A percentile compares a stretch with the other conserved stretches of the same genome.
phyloP scores from a whole-genome alignment of 2,113 vertebrate species.

The Ceratotherium simum region DNA sequence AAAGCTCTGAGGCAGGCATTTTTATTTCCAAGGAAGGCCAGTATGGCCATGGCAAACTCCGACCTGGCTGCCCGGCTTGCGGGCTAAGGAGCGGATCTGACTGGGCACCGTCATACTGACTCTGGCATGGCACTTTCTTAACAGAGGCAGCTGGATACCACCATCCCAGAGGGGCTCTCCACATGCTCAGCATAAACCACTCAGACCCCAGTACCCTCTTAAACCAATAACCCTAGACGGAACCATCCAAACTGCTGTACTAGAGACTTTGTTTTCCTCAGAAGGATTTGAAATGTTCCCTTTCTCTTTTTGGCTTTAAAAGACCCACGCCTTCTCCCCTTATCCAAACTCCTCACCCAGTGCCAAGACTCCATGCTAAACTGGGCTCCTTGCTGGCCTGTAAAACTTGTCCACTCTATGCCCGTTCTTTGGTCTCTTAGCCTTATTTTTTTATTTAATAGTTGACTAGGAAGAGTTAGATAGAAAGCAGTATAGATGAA shows the following conservation, averaged over 20 bases:
- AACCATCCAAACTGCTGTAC: too few relatives aligned
- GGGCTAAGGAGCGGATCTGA: not conserved
- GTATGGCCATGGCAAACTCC: not conserved
- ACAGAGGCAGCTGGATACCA: not conserved
- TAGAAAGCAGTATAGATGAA: not conserved
- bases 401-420: not conserved
- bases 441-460: not conserved
- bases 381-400: not conserved
- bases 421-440: not conserved
- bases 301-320: not conserved
- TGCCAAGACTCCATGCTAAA: not conserved
- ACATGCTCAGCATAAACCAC: not conserved
- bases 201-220: not conserved
- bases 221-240: not conserved
- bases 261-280: not conserved
- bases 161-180: not conserved
- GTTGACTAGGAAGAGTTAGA: not conserved
- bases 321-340: not conserved
- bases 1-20: not conserved
- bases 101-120: not conserved
- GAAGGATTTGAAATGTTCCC: not conserved
- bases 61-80: not conserved
- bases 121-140: not conserved
- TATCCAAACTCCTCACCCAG: not conserved
- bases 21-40: not conserved